phyloP scores from a whole-genome alignment of 2,113 vertebrate genomes.

The Xiphophorus maculatus region DNA sequence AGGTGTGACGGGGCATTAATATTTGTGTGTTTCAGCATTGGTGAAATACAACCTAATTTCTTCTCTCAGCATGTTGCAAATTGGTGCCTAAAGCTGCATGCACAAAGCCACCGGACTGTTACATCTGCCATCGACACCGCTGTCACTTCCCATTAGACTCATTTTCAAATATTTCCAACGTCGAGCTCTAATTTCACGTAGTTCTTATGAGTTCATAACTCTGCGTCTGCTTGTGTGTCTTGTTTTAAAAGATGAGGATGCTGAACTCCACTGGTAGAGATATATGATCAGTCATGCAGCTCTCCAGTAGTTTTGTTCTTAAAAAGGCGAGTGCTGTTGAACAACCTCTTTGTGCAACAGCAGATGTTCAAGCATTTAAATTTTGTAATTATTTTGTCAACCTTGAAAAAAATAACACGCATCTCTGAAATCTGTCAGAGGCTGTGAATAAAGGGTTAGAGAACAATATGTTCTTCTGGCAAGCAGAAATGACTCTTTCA shows the following conservation, averaged over 20 bases:
- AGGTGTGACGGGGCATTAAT: background rate
- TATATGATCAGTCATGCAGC: background rate
- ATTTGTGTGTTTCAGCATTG: background rate
- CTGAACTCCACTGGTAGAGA: background rate
- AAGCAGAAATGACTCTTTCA: background rate
- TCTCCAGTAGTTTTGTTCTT: background rate
- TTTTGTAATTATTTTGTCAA: background rate
- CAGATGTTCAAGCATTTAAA: background rate
- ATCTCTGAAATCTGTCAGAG: background rate
- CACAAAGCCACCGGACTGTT: background rate
- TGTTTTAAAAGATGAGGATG: background rate
- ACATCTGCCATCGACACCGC: background rate
- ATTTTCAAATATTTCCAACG: background rate
- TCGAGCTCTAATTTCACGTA: background rate
- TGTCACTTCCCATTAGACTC: background rate
- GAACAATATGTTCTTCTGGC: background rate
- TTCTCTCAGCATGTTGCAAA: constrained; percentile 1
- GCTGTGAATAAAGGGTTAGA: background rate
- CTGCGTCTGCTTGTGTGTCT: background rate
- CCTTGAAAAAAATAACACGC: background rate
- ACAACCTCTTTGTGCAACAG: background rate
- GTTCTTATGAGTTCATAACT: background rate
- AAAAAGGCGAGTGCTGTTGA: background rate
- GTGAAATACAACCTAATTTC: background rate
- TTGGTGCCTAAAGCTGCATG: background rate